Evolutionary conservation across 2,888 invertebrate genomes (phyloP).

Genomic region (Diarsia brunnea): DNA sequence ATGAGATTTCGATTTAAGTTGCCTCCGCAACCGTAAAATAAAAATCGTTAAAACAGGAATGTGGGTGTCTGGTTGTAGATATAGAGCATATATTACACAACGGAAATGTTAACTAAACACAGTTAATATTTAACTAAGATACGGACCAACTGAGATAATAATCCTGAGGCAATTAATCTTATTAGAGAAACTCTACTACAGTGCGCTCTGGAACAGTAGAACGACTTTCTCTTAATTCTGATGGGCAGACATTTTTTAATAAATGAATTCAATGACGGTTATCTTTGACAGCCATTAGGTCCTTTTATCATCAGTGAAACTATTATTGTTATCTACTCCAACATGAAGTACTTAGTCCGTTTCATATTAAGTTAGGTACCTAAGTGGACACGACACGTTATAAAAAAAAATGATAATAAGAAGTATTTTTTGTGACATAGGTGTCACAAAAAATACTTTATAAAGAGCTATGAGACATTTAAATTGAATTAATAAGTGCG

Average conservation of each 20-base stretch:
- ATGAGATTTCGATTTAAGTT: background rate
- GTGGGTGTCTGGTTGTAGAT: constrained; percentile 16
- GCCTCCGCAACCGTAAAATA: background rate
- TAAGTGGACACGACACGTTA: constrained; percentile 22
- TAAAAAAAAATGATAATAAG: background rate
- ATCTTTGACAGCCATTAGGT: constrained; percentile 21
- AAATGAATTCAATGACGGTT: constrained; percentile 21
- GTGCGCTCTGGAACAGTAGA: constrained; percentile 11
- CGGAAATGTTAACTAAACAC: constrained; percentile 28
- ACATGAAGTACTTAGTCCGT: background rate
- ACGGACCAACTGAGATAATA: constrained; percentile 31
- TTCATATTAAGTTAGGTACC: background rate
- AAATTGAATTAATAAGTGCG: constrained; percentile 12
- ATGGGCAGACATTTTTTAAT: constrained; percentile 16
- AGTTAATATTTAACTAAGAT: constrained; percentile 55
- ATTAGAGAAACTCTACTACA: constrained; percentile 34
- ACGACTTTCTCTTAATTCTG: constrained; percentile 45
- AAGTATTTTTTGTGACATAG: no score
- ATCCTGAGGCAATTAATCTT: constrained; percentile 47
- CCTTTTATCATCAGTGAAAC: constrained; percentile 18
- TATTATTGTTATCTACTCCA: background rate
- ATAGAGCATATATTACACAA: constrained; percentile 39
- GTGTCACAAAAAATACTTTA: background rate
- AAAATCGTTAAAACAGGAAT: constrained; percentile 25
- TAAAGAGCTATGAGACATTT: background rate